Percentiles rank a stretch among this genome's conserved stretches.
Conservation (phyloP, 2,797 vertebrate species). For the Anisognathus igniventris region DNA sequence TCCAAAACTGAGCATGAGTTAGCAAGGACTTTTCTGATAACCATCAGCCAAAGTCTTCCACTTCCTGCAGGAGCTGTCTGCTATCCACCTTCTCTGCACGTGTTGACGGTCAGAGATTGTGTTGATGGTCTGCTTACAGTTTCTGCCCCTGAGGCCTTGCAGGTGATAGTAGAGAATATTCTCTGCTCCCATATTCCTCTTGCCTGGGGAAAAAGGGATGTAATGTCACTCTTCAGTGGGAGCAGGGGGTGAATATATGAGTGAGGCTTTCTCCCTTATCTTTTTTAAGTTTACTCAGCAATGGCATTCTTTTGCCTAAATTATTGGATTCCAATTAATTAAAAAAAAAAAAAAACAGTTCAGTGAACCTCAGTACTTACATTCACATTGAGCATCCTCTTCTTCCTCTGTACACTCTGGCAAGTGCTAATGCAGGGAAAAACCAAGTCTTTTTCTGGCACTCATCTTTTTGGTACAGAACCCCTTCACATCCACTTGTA, state of each 20-base stretch:
- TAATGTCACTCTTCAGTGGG: fast-evolving
- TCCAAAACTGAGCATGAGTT: neutral
- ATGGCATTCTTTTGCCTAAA: neutral
- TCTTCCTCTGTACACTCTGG: fast-evolving
- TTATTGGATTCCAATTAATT: neutral
- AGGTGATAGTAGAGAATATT: neutral
- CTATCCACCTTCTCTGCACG: neutral
- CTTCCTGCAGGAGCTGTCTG: neutral
- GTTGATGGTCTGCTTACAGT: fast-evolving
- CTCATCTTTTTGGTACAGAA: neutral
- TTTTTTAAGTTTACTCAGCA: neutral
- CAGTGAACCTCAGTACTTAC: neutral
- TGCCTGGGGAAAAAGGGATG: neutral
- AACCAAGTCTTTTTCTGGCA: neutral
- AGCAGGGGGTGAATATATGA: neutral
- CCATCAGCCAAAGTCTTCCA: neutral
- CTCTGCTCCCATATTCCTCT: neutral
- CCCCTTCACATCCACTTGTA: neutral
- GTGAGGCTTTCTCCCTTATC: neutral
- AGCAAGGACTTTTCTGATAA: neutral
- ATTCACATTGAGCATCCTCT: fast-evolving
- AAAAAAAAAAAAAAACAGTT: neutral
- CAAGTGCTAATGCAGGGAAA: neutral
- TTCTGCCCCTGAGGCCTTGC: neutral
- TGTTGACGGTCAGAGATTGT: fast-evolving